Evolutionary conservation across 2,113 vertebrate genomes (phyloP).

Genomic region (Oncorhynchus masou): DNA sequence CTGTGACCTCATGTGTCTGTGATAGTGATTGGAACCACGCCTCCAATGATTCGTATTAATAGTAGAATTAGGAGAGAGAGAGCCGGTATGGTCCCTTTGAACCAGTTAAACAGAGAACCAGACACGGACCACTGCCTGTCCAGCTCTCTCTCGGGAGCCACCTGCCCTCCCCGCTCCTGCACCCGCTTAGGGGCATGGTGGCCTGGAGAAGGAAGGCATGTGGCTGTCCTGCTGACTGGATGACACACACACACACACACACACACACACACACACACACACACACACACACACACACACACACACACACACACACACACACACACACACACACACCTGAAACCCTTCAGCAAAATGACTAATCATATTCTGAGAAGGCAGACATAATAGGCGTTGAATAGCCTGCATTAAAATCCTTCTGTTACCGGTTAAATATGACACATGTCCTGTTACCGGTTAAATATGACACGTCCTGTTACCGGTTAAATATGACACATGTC

Average conservation of each 20-base stretch:
- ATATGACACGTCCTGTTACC: too few relatives aligned
- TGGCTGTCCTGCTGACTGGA: constrained; percentile 9
- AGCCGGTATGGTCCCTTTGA: constrained; percentile 35
- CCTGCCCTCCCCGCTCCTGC: too few relatives aligned
- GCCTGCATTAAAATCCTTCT: too few relatives aligned
- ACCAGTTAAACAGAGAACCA: constrained; percentile 32
- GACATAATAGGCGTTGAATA: neutral
- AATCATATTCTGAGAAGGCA: constrained; percentile 3
- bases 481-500: too few relatives aligned
- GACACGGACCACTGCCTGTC: neutral
- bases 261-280: too few relatives aligned
- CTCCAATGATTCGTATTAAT: constrained; percentile 70
- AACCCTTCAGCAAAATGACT: neutral
- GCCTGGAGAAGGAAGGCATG: too few relatives aligned
- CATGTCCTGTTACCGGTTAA: too few relatives aligned
- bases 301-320: too few relatives aligned
- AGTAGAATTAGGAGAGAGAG: constrained; percentile 53
- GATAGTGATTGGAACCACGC: constrained; percentile 62
- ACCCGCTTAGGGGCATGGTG: too few relatives aligned
- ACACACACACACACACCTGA: constrained; percentile 42
- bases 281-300: too few relatives aligned
- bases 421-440: too few relatives aligned
- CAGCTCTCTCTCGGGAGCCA: neutral
- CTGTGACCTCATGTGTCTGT: constrained; percentile 76
- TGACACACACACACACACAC: constrained; percentile 4